These are phyloP conservation scores for Cirrhinus molitorella DNA, from an alignment of 2,797 vertebrate genomes.

Conservation along the genomic window DNA sequence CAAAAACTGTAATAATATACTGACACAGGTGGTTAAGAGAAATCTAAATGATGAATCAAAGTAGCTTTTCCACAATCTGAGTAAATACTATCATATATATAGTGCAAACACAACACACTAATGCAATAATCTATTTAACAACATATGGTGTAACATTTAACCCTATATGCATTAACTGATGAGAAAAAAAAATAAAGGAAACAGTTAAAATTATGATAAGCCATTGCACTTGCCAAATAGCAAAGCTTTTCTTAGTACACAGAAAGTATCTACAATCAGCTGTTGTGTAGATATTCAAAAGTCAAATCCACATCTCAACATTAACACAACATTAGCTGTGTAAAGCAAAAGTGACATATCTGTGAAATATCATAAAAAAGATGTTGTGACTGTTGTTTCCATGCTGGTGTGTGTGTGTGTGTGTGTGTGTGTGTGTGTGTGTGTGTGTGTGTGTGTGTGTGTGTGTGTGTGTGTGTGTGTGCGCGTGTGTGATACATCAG, in stretches of 20 bases:
- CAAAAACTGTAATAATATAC: neutral
- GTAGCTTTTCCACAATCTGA: neutral
- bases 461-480: slow-evolving; percentile 45
- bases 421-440: neutral
- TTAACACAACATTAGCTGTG: no score
- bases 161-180: neutral
- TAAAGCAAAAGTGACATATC: slow-evolving; percentile 35
- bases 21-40: no score
- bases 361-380: slow-evolving; percentile 15
- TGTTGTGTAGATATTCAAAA: slow-evolving; percentile 11
- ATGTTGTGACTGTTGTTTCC: slow-evolving; percentile 72
- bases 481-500: slow-evolving; percentile 77
- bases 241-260: neutral
- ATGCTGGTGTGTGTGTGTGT: slow-evolving; percentile 79
- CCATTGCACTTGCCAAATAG: neutral
- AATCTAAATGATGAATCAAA: neutral
- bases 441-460: no score
- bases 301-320: neutral
- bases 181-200: neutral
- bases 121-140: neutral
- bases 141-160: neutral
- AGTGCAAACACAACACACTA: neutral
- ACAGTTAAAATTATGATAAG: slow-evolving; percentile 15
- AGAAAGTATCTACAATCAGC: slow-evolving; percentile 22
- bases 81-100: no score